A percentile compares a stretch with the other conserved stretches of the same genome.
Conservation (phyloP, 2,113 vertebrate genomes). For the Rutilus rutilus region DNA sequence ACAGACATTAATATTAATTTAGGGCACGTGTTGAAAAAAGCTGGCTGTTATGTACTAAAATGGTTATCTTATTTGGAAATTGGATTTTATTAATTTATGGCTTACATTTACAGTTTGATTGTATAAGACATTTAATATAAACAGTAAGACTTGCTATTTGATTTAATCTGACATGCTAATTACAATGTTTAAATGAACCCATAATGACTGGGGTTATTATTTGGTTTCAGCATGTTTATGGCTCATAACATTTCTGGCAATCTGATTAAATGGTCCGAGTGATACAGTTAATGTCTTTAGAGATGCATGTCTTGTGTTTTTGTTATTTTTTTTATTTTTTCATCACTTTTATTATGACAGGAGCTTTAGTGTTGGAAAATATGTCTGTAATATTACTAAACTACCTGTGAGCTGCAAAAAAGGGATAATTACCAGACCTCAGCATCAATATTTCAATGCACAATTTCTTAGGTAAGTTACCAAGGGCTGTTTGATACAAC, state of each 20-base stretch:
- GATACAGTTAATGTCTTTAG: background rate
- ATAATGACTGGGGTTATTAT: background rate
- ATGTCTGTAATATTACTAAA: background rate
- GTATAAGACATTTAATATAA: background rate
- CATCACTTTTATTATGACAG: background rate
- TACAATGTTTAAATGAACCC: background rate
- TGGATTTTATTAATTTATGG: background rate
- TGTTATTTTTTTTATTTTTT: no score
- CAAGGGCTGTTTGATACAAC: conserved; percentile 1
- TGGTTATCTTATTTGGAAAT: background rate
- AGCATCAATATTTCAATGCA: conserved; percentile 39
- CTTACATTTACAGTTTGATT: background rate
- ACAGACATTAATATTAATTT: no score
- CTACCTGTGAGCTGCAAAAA: background rate
- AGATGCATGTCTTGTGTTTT: background rate
- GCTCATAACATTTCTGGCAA: background rate
- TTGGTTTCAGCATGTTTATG: background rate
- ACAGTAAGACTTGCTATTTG: background rate
- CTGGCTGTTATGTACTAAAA: background rate
- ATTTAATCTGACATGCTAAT: background rate
- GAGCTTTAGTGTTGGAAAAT: background rate
- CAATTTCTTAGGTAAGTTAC: background rate
- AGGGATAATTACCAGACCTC: background rate
- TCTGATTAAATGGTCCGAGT: background rate
- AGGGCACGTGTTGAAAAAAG: no score